These are phyloP conservation scores for Gallinago nigripennis DNA, from an alignment of 2,797 vertebrate genomes.

Conservation along the genomic window DNA sequence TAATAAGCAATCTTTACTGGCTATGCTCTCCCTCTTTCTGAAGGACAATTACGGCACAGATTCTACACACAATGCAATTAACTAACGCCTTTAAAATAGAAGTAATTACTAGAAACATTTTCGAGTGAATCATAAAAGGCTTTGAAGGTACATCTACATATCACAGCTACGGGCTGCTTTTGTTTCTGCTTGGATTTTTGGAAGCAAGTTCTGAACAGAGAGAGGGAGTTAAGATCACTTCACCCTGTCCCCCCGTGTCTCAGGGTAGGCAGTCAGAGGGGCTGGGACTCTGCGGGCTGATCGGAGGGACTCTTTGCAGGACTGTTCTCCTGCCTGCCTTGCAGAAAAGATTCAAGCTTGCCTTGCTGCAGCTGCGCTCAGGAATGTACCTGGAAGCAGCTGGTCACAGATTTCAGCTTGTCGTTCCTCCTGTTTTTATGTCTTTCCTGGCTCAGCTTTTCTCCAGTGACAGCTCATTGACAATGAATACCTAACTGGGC, in stretches of 20 bases:
- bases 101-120: conserved; percentile 64
- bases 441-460: conserved; percentile 22
- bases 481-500: conserved; percentile 71
- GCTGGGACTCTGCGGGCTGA: not conserved
- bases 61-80: conserved; percentile 57
- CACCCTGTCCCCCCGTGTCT: not conserved
- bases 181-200: conserved; percentile 18
- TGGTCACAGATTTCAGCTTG: not conserved
- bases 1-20: conserved; percentile 60
- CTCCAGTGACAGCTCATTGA: conserved; percentile 77
- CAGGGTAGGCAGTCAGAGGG: not conserved
- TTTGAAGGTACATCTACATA: conserved; percentile 64
- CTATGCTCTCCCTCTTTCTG: conserved; percentile 50
- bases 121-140: conserved; percentile 47
- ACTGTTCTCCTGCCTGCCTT: not conserved
- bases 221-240: not conserved
- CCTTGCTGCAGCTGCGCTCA: conserved; percentile 59
- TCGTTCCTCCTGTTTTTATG: conserved; percentile 43
- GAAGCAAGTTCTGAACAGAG: conserved; percentile 6
- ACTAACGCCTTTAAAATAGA: conserved; percentile 63
- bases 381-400: conserved; percentile 71
- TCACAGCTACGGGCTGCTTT: conserved; percentile 38
- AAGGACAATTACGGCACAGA: conserved; percentile 61
- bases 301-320: not conserved
- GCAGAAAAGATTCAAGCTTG: conserved; percentile 8